Percentiles rank a stretch among this genome's conserved stretches.
phyloP scores from a whole-genome alignment of 2,888 invertebrate genomes.

The Acheta domesticus region DNA sequence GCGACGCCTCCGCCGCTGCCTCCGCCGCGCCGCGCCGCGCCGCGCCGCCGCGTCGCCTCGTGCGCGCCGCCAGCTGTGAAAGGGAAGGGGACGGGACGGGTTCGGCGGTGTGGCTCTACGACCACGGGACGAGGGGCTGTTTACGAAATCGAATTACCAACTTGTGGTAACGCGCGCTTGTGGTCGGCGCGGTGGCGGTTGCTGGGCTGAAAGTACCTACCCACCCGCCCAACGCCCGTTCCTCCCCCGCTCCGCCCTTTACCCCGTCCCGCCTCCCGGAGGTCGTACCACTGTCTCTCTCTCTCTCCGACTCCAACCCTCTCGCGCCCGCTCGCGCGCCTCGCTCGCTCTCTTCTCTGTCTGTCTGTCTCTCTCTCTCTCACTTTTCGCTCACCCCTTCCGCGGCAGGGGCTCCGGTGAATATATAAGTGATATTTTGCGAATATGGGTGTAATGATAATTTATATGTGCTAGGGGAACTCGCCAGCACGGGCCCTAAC shows the following conservation, averaged over 20 bases:
- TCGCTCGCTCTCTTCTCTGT: slow-evolving; percentile 21
- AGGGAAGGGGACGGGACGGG: too few species aligned
- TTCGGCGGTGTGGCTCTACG: neutral
- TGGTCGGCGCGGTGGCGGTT: slow-evolving; percentile 12
- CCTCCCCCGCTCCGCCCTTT: too few species aligned
- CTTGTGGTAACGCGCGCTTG: slow-evolving; percentile 32
- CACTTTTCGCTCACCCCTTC: neutral
- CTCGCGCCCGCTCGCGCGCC: neutral
- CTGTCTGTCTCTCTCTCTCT: too few species aligned
- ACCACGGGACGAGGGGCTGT: neutral
- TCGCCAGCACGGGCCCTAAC: slow-evolving; percentile 4
- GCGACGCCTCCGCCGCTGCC: too few species aligned
- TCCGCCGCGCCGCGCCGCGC: too few species aligned
- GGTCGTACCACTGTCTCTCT: neutral
- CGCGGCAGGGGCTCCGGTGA: neutral
- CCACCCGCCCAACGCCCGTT: slow-evolving; percentile 18
- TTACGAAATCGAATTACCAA: slow-evolving; percentile 32
- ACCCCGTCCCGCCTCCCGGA: too few species aligned
- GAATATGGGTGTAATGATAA: slow-evolving; percentile 35
- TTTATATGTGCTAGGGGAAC: slow-evolving; percentile 32
- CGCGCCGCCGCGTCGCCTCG: too few species aligned
- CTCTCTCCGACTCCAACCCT: neutral
- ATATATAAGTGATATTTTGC: slow-evolving; percentile 34
- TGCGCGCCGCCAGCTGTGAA: too few species aligned
- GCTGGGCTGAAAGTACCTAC: neutral